phyloP scores from a whole-genome alignment of 2,113 vertebrate species.

The Actenoides lindsayi region DNA sequence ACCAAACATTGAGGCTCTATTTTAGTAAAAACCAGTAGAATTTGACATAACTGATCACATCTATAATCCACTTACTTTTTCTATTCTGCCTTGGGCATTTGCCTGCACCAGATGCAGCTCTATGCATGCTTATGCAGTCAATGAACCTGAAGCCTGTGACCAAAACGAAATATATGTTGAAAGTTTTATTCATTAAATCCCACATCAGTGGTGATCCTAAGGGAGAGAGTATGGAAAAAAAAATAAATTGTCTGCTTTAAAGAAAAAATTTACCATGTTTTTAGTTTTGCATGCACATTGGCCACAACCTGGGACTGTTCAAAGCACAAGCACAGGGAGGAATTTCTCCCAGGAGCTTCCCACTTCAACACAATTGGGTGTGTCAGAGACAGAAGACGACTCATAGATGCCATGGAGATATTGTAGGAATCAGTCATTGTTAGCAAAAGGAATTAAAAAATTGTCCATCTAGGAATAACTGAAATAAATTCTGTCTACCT shows the following conservation, averaged over 20 bases:
- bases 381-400: background rate
- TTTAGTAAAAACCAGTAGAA: background rate
- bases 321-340: background rate
- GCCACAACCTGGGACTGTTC: background rate
- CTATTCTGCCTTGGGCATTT: background rate
- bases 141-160: background rate
- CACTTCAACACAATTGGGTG: background rate
- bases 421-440: background rate
- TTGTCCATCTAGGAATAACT: background rate
- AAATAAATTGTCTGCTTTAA: background rate
- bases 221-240: background rate
- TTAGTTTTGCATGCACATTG: background rate
- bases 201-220: background rate
- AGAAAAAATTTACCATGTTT: background rate
- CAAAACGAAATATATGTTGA: background rate
- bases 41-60: background rate
- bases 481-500: background rate
- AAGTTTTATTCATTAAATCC: background rate
- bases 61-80: background rate
- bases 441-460: background rate
- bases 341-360: background rate
- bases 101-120: background rate
- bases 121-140: background rate
- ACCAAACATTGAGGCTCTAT: background rate
- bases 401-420: background rate